A percentile compares a stretch with the other conserved stretches of the same genome.
These are phyloP conservation scores for Camelus bactrianus DNA, from an alignment of 2,113 vertebrate species.

Conservation along the genomic window DNA sequence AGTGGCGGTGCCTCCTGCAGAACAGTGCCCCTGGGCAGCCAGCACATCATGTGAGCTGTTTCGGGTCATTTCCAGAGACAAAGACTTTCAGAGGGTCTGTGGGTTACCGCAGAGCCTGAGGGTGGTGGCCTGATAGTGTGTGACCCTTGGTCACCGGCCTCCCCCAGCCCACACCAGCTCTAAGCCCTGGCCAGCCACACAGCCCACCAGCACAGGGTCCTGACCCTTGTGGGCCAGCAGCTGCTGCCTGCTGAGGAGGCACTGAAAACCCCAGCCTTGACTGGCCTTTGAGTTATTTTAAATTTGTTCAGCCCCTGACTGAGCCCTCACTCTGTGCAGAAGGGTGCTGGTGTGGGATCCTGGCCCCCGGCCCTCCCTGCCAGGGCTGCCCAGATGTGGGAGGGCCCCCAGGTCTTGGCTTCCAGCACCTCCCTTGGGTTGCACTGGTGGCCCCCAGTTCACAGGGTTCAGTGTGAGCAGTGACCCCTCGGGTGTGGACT, in stretches of 20 bases:
- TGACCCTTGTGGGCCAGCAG: neutral
- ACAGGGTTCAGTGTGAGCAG: neutral
- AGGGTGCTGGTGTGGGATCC: neutral
- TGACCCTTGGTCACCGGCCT: neutral
- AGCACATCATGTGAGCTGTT: fast-evolving
- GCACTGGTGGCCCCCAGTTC: neutral
- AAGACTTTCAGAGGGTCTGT: no score
- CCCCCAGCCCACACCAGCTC: neutral
- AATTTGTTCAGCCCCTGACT: neutral
- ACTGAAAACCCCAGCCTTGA: neutral
- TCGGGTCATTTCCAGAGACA: neutral
- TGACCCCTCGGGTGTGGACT: neutral
- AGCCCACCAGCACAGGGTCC: neutral
- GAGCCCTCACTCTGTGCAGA: neutral
- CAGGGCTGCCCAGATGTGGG: neutral
- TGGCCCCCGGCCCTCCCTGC: neutral
- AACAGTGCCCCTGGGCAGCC: neutral
- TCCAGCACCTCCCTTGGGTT: neutral
- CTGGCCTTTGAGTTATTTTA: neutral
- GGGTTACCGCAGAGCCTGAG: neutral
- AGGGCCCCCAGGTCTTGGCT: neutral
- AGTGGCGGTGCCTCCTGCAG: neutral
- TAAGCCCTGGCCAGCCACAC: neutral
- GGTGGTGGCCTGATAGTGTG: no score
- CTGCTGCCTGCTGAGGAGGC: neutral